Percentiles rank a stretch among this genome's conserved stretches.
These are phyloP conservation scores for Ochropleura leucogaster DNA, from an alignment of 2,888 invertebrate species.

Conservation along the genomic window DNA sequence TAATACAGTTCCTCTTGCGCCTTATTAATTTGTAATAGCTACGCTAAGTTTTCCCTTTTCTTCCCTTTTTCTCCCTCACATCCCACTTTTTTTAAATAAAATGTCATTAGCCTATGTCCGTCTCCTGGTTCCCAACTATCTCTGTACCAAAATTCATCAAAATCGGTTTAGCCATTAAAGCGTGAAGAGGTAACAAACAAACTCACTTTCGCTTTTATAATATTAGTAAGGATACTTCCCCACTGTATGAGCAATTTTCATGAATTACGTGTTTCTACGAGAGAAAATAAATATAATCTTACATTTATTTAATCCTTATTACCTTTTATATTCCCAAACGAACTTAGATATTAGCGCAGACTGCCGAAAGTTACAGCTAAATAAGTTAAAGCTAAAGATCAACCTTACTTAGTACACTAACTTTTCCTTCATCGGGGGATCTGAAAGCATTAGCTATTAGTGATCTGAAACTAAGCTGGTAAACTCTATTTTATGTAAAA, in stretches of 20 bases:
- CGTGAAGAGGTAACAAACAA: too few species aligned
- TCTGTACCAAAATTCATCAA: too few species aligned
- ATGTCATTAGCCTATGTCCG: too few species aligned
- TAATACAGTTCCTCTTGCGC: too few species aligned
- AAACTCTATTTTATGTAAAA: conserved; percentile 25
- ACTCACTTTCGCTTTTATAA: too few species aligned
- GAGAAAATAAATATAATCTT: not conserved
- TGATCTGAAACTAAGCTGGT: conserved; percentile 23
- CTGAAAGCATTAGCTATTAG: conserved; percentile 47
- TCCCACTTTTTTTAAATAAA: too few species aligned
- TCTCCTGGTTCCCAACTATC: too few species aligned
- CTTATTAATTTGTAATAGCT: too few species aligned
- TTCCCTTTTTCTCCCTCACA: too few species aligned
- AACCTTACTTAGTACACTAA: conserved; percentile 19
- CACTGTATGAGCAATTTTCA: not conserved
- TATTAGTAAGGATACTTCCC: too few species aligned
- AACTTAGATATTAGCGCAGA: not conserved
- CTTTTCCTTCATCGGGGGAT: conserved; percentile 37
- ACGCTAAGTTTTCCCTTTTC: too few species aligned
- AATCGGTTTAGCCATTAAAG: too few species aligned
- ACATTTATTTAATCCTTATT: not conserved
- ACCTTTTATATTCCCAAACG: conserved; percentile 4
- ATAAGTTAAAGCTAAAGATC: conserved; percentile 26
- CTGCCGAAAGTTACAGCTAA: conserved; percentile 12
- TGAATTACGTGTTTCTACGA: not conserved